phyloP scores from a whole-genome alignment of 2,888 invertebrate genomes.

The Apamea epomidion region DNA sequence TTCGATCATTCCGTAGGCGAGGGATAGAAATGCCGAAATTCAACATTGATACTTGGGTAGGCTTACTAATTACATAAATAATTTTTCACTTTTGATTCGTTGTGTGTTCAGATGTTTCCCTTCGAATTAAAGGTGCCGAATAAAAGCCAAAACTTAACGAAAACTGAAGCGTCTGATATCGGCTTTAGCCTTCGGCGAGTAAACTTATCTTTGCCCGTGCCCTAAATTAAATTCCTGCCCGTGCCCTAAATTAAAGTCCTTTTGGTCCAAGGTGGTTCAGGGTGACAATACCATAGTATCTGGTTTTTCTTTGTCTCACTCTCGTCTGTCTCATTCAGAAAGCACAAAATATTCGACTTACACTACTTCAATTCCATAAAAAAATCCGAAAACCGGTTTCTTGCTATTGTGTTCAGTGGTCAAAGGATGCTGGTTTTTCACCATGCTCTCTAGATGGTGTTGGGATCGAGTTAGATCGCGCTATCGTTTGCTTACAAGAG shows the following conservation, averaged over 20 bases:
- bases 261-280: neutral
- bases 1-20: too few species aligned
- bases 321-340: neutral
- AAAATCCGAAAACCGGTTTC: neutral
- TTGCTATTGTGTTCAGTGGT: neutral
- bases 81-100: too few species aligned
- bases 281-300: neutral
- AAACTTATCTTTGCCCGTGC: too few species aligned
- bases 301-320: neutral
- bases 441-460: constrained; percentile 24
- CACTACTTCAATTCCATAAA: neutral
- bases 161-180: neutral
- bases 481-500: too few species aligned
- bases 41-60: too few species aligned
- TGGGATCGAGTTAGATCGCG: neutral
- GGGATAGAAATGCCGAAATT: too few species aligned
- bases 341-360: neutral
- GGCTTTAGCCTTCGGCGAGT: too few species aligned
- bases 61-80: too few species aligned
- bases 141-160: neutral
- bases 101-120: neutral
- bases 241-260: neutral
- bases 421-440: neutral
- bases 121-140: neutral
- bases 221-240: neutral